Percentiles rank a stretch among this genome's conserved stretches.
Conservation (phyloP, 2,888 invertebrate species). For the Agrotis segetum region DNA sequence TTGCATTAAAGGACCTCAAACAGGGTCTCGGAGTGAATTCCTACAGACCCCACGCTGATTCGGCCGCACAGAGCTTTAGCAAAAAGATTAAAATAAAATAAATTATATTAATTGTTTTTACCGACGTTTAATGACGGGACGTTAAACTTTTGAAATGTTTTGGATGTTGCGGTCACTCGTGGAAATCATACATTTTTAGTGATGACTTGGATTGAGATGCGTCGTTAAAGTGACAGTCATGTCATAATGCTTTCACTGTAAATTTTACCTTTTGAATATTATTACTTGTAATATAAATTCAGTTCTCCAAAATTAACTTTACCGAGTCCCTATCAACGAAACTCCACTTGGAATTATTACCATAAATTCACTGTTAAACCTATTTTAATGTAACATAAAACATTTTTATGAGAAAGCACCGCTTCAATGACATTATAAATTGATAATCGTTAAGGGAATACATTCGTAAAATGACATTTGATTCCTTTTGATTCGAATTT, state of each 20-base stretch:
- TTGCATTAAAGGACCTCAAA: conserved; percentile 57
- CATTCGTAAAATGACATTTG: conserved; percentile 87
- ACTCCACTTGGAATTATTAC: conserved; percentile 31
- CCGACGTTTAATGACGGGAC: conserved; percentile 41
- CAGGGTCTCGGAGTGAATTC: conserved; percentile 44
- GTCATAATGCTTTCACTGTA: neutral
- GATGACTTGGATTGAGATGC: neutral
- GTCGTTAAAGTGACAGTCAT: neutral
- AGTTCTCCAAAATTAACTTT: conserved; percentile 17
- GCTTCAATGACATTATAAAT: conserved; percentile 73
- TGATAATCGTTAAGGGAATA: conserved; percentile 76
- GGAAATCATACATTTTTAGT: conserved; percentile 8
- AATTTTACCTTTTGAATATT: neutral
- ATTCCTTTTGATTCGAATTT: conserved; percentile 89
- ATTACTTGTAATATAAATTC: conserved; percentile 10
- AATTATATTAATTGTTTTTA: conserved; percentile 60
- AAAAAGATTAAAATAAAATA: conserved; percentile 55
- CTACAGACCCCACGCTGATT: conserved; percentile 60
- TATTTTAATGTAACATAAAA: conserved; percentile 66
- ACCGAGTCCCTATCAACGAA: conserved; percentile 5
- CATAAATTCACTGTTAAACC: conserved; percentile 46
- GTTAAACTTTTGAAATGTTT: conserved; percentile 43
- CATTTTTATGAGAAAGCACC: conserved; percentile 67
- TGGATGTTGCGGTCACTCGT: conserved; percentile 20
- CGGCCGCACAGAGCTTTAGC: conserved; percentile 40